Evolutionary conservation across 2,888 invertebrate genomes (phyloP).

Genomic region (Cosmia pyralina): DNA sequence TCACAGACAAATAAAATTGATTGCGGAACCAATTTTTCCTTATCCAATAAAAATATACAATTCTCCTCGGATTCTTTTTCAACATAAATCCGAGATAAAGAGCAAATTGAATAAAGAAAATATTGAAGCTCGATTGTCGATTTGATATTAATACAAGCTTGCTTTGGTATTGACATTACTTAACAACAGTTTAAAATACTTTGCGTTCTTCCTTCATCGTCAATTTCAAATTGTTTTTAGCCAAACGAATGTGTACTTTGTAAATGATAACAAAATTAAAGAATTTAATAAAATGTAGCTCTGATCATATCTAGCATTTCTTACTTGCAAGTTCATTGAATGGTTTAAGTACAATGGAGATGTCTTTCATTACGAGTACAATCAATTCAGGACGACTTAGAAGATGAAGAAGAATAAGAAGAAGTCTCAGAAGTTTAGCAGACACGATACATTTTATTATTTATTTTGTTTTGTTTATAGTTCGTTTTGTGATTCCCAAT

Average conservation of each 20-base stretch:
- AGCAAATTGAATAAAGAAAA: background rate
- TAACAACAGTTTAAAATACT: background rate
- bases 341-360: background rate
- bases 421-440: background rate
- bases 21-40: conserved; percentile 27
- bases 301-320: background rate
- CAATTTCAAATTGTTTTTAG: background rate
- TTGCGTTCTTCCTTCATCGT: background rate
- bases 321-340: background rate
- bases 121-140: background rate
- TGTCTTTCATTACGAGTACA: conserved; percentile 6
- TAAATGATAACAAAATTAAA: background rate
- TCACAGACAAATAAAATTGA: conserved; percentile 23
- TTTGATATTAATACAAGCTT: background rate
- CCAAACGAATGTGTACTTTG: background rate
- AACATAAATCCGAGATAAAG: conserved; percentile 5
- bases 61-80: background rate
- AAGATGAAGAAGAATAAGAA: too few relatives aligned
- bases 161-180: background rate
- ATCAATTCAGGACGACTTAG: background rate
- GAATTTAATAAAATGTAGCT: background rate
- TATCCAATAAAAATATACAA: conserved; percentile 38
- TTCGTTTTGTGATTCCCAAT: background rate
- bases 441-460: background rate
- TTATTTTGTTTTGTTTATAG: background rate